These are phyloP conservation scores for Malacosoma neustria DNA, from an alignment of 2,888 invertebrate species.

Conservation along the genomic window DNA sequence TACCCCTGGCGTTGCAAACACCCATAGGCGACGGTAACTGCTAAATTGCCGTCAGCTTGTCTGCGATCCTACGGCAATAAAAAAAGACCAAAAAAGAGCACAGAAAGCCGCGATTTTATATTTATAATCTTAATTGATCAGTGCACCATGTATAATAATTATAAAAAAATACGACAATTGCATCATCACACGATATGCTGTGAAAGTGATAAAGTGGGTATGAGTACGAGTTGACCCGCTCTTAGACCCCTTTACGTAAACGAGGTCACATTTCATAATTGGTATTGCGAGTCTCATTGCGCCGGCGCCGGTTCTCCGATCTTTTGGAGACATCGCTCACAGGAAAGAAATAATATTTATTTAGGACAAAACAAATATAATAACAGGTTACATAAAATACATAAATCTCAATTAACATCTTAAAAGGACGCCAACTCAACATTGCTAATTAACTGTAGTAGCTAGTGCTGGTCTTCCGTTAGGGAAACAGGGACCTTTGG, in stretches of 20 bases:
- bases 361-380: neutral
- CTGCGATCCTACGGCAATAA: too few species aligned
- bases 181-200: neutral
- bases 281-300: neutral
- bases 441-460: too few species aligned
- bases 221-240: conserved; percentile 8
- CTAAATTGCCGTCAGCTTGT: too few species aligned
- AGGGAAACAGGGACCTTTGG: too few species aligned
- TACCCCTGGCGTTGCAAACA: too few species aligned
- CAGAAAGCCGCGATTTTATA: neutral
- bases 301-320: too few species aligned
- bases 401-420: conserved; percentile 1
- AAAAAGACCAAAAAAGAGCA: too few species aligned
- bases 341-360: conserved; percentile 1
- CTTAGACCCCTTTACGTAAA: conserved; percentile 18
- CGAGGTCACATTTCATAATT: conserved; percentile 27
- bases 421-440: conserved; percentile 1
- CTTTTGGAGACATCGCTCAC: too few species aligned
- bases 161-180: neutral
- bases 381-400: neutral
- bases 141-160: too few species aligned
- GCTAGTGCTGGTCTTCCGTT: too few species aligned
- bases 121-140: too few species aligned
- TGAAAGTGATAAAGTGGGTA: conserved; percentile 11
- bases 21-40: too few species aligned